Conservation (phyloP, 1,140 invertebrate genomes). For the Papilio helenus region DNA sequence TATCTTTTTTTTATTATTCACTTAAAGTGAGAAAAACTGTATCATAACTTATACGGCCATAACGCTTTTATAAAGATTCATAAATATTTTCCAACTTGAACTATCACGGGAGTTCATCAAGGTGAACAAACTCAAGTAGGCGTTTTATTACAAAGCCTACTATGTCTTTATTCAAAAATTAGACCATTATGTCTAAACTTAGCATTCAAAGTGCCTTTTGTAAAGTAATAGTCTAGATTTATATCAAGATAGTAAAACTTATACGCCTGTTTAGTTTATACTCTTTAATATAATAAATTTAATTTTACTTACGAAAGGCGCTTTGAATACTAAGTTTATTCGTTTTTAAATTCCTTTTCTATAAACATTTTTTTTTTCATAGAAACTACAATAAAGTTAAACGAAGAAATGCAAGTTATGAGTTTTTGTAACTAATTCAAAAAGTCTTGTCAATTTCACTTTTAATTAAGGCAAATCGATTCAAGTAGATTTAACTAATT, state of each 20-base stretch:
- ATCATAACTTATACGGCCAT: neutral
- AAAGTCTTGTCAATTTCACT: too few species aligned
- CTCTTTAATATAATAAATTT: neutral
- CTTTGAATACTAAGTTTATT: neutral
- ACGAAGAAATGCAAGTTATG: too few species aligned
- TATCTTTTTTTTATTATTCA: neutral
- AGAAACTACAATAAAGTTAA: neutral
- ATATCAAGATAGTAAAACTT: constrained; percentile 4
- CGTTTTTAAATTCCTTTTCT: neutral
- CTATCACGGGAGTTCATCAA: constrained; percentile 2
- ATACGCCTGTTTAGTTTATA: neutral
- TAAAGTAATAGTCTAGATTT: neutral
- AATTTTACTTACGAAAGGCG: neutral
- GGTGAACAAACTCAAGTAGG: constrained; percentile 10
- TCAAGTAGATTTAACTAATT: too few species aligned
- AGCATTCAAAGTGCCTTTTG: constrained; percentile 7
- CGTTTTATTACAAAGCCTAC: constrained; percentile 5
- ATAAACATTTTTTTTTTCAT: constrained; percentile 11
- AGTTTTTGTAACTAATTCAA: too few species aligned
- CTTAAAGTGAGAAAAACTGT: too few species aligned
- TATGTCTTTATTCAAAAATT: constrained; percentile 1
- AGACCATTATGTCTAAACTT: neutral
- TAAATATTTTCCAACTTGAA: neutral
- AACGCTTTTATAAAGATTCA: neutral
- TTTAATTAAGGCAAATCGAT: too few species aligned